Base-by-base conservation (phyloP, 2,888 invertebrate genomes). In the Agrotis clavis region DNA sequence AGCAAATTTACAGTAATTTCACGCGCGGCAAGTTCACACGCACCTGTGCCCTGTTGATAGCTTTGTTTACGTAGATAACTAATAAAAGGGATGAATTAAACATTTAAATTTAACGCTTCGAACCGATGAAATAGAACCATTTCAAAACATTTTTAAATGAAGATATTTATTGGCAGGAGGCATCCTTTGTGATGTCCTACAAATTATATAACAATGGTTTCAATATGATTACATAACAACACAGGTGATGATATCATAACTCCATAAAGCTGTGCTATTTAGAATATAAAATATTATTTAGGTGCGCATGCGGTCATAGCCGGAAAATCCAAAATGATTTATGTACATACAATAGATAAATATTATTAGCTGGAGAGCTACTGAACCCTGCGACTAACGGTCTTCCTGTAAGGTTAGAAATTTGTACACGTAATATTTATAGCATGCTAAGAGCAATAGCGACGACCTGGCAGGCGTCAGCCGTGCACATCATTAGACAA, bases 1-100 rank as follows among this genome's bases (percentile, higher is more conserved):
- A 91, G 92, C 91, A 92, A 94, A 94, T 94, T 93, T 93, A 94
- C 93, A 91, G 90, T 92, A 92, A 96, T 96, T 96, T 96, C 96
- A 96, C 94, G 96, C 93, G 88, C 90, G 90, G 92, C 85, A 90
- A 87, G 92, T 93, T 95, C 94, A 94, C 94, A 95, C 95, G 95
- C 95, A 94, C 91, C 92, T 94, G 92, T 90, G 88, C 88, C 89
- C 87, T 87, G 82, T 45, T 56, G 84, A 87, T 86, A 84, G 86
- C 82, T 92, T 92, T 92, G 92, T 93, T 93, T 92, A 92, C 90
- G 90, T 86, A 85, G 71, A 86, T 86, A 77, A 77, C 84, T 77
- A 86, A 86, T 88, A 85, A 89, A 90, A 89, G 87, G 89, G 88
- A 86, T 88, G 84, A 82, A 79, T 74, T 73, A 79, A 88, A 88